Percentiles rank a stretch among this genome's conserved stretches.
These are phyloP conservation scores for Pitta sordida DNA, from an alignment of 2,113 vertebrate genomes.

Conservation along the genomic window DNA sequence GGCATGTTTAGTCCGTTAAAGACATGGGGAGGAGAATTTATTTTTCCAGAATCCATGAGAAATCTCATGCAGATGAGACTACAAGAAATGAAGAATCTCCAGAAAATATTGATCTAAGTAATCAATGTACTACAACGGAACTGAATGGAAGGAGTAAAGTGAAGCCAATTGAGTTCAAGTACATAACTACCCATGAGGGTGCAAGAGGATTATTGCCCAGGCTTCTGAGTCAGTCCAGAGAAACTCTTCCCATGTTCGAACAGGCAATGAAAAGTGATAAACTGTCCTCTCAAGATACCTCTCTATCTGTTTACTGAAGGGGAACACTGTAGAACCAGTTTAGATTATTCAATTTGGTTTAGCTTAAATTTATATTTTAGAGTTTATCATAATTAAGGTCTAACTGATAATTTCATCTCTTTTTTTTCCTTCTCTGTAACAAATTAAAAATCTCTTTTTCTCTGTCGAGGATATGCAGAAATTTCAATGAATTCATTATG, in stretches of 20 bases:
- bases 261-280: background rate
- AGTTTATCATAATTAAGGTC: background rate
- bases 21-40: background rate
- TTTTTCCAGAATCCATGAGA: background rate
- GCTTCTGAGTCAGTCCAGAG: background rate
- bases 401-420: background rate
- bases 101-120: background rate
- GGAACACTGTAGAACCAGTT: background rate
- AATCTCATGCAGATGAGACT: background rate
- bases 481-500: background rate
- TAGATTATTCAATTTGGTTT: background rate
- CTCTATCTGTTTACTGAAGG: background rate
- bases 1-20: background rate
- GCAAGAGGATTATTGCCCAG: background rate
- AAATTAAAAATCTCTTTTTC: background rate
- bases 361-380: background rate
- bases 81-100: background rate
- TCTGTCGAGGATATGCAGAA: background rate
- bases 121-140: background rate
- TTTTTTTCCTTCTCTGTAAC: background rate
- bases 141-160: background rate
- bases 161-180: background rate
- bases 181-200: background rate
- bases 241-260: background rate
- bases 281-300: background rate